Percentiles rank a stretch among this genome's conserved stretches.
phyloP scores from a whole-genome alignment of 2,888 invertebrate species.

The Cerastis leucographa region DNA sequence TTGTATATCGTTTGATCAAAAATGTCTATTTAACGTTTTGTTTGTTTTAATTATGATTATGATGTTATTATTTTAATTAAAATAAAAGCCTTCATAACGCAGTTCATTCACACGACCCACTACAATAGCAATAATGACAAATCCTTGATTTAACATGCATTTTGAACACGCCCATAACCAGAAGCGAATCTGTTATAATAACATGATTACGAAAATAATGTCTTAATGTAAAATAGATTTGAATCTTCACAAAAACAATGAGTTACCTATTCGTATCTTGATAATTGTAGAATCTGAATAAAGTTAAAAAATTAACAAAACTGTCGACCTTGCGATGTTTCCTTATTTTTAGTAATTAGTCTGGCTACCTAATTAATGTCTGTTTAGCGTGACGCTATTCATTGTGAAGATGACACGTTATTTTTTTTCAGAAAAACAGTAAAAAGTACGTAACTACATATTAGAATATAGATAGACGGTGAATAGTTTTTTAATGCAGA shows the following conservation, averaged over 20 bases:
- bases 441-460: neutral
- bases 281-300: slow-evolving; percentile 46
- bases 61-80: slow-evolving; percentile 12
- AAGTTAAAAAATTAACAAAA: slow-evolving; percentile 62
- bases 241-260: slow-evolving; percentile 58
- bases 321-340: slow-evolving; percentile 71
- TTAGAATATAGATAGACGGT: neutral
- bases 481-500: slow-evolving; percentile 9
- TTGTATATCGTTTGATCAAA: slow-evolving; percentile 16
- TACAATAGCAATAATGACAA: slow-evolving; percentile 30
- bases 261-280: slow-evolving; percentile 32
- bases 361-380: slow-evolving; percentile 60
- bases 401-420: slow-evolving; percentile 56
- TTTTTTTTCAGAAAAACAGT: slow-evolving; percentile 34
- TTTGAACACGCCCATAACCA: slow-evolving; percentile 45
- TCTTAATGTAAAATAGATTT: slow-evolving; percentile 65
- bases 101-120: slow-evolving; percentile 48
- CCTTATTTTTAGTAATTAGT: slow-evolving; percentile 71
- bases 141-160: slow-evolving; percentile 48
- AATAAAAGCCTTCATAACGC: slow-evolving; percentile 13
- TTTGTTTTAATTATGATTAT: slow-evolving; percentile 17
- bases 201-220: slow-evolving; percentile 50
- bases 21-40: slow-evolving; percentile 19
- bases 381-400: slow-evolving; percentile 55
- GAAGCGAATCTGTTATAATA: slow-evolving; percentile 41